Base-by-base conservation (phyloP, 2,113 vertebrate genomes). In the Podiceps cristatus region DNA sequence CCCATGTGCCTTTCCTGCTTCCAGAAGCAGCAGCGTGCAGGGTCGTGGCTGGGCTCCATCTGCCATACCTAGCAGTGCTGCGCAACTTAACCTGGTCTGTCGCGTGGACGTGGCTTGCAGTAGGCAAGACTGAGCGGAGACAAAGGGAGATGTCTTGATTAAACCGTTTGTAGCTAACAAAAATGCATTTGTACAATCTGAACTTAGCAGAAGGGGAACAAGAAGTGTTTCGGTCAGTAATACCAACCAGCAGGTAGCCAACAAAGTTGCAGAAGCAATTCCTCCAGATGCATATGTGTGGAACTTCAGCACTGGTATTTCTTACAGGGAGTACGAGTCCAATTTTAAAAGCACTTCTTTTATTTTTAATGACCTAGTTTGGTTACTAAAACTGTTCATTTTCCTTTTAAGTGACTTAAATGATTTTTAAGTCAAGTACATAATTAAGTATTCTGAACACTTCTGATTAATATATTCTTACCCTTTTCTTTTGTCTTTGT, bases 321-420 rank as follows among this genome's bases (percentile, higher is more conserved):
- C 66, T 64, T 58, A 58, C 4, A 31, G 42, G 24, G 50, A 75
- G 8, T 75, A 35, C 0, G 0, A 63, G 31, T 55, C 47, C 44
- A 49, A 42, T 91, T 81, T 81, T 52, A 55, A 85, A 89, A 81
- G 40, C n/a, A 44, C 42, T 42, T 55, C 3, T 88, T 91, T 68
- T 33, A 27, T 67, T 93, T 90, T 88, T 75, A 82, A 88, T 91
- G 45, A 59, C 37, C 45, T 86, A 35, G 18, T 86, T 92, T 91
- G 67, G 55, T 55, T 82, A 64, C 25, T 88, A 40, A n/a, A 64
- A 40, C 29, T 78, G 31, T 88, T 93, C 5, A 2, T 84, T 93
- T 86, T 93, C 52, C 72, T 86, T 95, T 95, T 59, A 96, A 87
- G 73, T 77, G 59, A 89, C 72, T 90, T 90, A 27, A 91, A 97